Percentiles rank a stretch among this genome's conserved stretches.
phyloP scores from a whole-genome alignment of 2,888 invertebrate genomes.

The Lysandra coridon region DNA sequence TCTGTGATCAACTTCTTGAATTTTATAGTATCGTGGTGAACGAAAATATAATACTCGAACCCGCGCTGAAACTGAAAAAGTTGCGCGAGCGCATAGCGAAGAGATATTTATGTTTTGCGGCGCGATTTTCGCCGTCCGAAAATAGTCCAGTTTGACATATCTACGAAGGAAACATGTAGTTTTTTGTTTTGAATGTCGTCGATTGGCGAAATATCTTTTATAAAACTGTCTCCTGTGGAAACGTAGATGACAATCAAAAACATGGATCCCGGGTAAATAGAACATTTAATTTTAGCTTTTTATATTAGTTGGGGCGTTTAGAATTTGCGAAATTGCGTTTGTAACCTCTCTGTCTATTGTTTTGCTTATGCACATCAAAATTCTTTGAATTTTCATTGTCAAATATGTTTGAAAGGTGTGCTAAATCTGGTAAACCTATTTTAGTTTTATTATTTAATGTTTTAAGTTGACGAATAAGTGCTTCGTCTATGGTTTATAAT shows the following conservation, averaged over 20 bases:
- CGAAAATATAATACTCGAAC: constrained; percentile 4
- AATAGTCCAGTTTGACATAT: constrained; percentile 79
- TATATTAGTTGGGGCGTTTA: constrained; percentile 47
- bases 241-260: constrained; percentile 58
- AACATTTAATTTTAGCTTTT: constrained; percentile 45
- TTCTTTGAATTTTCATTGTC: neutral
- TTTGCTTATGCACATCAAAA: constrained; percentile 10
- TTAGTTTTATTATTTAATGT: neutral
- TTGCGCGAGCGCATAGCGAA: constrained; percentile 43
- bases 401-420: neutral
- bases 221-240: constrained; percentile 52
- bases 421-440: neutral
- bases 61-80: constrained; percentile 45
- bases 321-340: constrained; percentile 56
- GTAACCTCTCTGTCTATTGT: constrained; percentile 59
- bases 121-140: constrained; percentile 73
- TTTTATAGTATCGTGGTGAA: neutral
- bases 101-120: constrained; percentile 61
- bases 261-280: constrained; percentile 76
- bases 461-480: no score
- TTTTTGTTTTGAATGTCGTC: constrained; percentile 70
- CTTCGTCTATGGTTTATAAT: no score
- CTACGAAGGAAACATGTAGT: constrained; percentile 75
- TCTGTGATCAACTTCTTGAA: constrained; percentile 30
- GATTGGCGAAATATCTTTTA: constrained; percentile 61